A percentile compares a stretch with the other conserved stretches of the same genome.
These are phyloP conservation scores for Sebastes minor DNA, from an alignment of 2,797 vertebrate species.

Conservation along the genomic window DNA sequence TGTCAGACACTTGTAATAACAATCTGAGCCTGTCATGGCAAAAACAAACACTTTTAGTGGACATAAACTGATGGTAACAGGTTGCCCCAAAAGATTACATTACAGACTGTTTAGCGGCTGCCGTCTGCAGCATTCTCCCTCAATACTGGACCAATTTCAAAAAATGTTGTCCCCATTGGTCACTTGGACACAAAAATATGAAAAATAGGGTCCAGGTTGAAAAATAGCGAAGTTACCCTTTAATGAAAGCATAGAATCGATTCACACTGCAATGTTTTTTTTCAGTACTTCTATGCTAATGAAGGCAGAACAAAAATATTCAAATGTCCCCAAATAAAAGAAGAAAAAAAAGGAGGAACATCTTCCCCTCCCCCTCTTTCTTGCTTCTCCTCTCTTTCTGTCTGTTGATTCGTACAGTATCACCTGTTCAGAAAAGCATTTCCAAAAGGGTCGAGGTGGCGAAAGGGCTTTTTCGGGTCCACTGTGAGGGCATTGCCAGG, in stretches of 20 bases:
- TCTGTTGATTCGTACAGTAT: not conserved
- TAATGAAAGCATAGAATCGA: not conserved
- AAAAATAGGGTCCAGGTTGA: no score
- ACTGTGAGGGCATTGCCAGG: conserved; percentile 91
- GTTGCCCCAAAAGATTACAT: no score
- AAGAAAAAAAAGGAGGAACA: not conserved
- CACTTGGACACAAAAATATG: no score
- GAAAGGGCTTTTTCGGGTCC: conserved; percentile 90
- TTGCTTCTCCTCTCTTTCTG: not conserved
- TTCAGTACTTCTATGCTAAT: not conserved
- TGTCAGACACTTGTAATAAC: no score
- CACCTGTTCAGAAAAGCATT: conserved; percentile 92
- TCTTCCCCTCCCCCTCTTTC: not conserved
- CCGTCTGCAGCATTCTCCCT: no score
- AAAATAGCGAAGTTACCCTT: not conserved
- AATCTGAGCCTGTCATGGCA: no score
- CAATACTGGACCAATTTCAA: no score
- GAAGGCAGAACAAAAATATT: not conserved
- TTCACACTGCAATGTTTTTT: not conserved
- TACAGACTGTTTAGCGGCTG: no score
- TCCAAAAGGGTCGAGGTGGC: conserved; percentile 90
- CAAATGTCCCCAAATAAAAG: not conserved
- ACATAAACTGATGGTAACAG: no score
- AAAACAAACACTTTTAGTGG: no score
- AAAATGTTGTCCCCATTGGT: no score